phyloP scores from a whole-genome alignment of 2,888 invertebrate genomes.

The Parnassius mnemosyne region DNA sequence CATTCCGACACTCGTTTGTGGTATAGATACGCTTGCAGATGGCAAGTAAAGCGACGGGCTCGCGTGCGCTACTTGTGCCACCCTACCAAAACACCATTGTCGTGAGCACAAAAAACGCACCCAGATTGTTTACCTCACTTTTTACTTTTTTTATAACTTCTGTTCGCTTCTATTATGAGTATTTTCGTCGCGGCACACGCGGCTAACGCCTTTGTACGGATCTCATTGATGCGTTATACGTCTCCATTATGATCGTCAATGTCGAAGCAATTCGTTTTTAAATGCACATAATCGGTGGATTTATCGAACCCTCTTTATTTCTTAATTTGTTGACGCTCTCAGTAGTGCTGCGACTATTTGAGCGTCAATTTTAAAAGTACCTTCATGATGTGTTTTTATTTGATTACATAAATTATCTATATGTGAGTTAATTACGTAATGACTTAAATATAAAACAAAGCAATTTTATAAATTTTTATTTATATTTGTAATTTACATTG shows the following conservation, averaged over 20 bases:
- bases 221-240: conserved; percentile 65
- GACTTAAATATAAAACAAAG: conserved; percentile 2
- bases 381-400: too few species aligned
- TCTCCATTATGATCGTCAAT: conserved; percentile 59
- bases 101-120: conserved; percentile 62
- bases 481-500: conserved; percentile 25
- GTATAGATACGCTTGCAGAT: conserved; percentile 49
- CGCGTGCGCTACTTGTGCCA: conserved; percentile 65
- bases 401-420: background rate
- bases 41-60: conserved; percentile 34
- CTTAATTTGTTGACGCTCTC: conserved; percentile 45
- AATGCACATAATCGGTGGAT: conserved; percentile 62
- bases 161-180: conserved; percentile 66
- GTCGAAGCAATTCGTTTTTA: conserved; percentile 67
- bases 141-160: conserved; percentile 75
- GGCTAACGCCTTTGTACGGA: conserved; percentile 61
- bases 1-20: conserved; percentile 25
- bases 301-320: conserved; percentile 34
- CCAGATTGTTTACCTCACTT: conserved; percentile 78
- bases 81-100: conserved; percentile 62
- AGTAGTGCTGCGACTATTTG: conserved; percentile 20
- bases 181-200: conserved; percentile 72
- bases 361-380: background rate
- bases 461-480: background rate
- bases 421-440: background rate